These are phyloP conservation scores for Caenorhabditis remanei DNA, from an alignment of 1,140 invertebrate genomes.

Conservation along the genomic window DNA sequence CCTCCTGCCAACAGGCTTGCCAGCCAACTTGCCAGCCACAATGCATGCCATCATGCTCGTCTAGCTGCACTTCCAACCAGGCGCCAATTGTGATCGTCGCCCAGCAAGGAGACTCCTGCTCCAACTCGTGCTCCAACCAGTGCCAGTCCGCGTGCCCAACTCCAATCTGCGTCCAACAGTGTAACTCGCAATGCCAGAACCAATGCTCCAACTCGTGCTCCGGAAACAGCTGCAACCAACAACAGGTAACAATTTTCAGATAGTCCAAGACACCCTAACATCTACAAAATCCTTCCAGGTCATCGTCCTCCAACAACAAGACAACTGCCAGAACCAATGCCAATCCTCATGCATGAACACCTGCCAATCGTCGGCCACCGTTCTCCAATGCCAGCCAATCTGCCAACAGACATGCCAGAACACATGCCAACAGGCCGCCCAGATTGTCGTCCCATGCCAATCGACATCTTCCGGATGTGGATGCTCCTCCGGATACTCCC, in stretches of 20 bases:
- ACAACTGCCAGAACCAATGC: constrained; percentile 61
- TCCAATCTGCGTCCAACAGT: constrained; percentile 55
- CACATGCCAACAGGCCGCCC: constrained; percentile 61
- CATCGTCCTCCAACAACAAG: constrained; percentile 63
- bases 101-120: constrained; percentile 58
- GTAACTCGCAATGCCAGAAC: constrained; percentile 52
- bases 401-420: constrained; percentile 62
- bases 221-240: constrained; percentile 40
- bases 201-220: constrained; percentile 54
- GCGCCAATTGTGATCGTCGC: constrained; percentile 57
- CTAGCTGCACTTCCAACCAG: constrained; percentile 23
- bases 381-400: constrained; percentile 62
- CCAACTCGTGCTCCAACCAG: constrained; percentile 53
- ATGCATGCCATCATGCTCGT: constrained; percentile 61
- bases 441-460: constrained; percentile 55
- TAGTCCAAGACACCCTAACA: not conserved
- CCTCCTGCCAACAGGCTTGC: constrained; percentile 61
- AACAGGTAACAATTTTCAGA: constrained; percentile 6
- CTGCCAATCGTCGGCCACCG: constrained; percentile 54
- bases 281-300: constrained; percentile 3
- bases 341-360: constrained; percentile 62
- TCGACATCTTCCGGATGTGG: constrained; percentile 54
- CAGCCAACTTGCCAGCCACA: constrained; percentile 59
- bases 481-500: constrained; percentile 60
- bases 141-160: constrained; percentile 58